Evolutionary conservation across 2,113 vertebrate species (phyloP).

Genomic region (Rafetus swinhoei): DNA sequence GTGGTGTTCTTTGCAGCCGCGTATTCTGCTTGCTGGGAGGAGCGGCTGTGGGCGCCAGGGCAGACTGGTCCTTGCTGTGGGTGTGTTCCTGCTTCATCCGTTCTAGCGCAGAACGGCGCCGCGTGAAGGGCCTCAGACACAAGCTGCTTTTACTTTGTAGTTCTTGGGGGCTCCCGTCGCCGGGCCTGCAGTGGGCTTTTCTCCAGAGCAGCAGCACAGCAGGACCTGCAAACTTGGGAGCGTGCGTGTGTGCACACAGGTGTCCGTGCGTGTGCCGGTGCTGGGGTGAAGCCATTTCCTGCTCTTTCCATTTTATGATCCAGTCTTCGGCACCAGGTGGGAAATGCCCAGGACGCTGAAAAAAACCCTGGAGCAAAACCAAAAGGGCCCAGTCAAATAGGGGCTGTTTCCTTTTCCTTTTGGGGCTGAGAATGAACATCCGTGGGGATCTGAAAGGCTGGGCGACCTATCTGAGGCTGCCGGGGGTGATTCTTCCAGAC

Average conservation of each 20-base stretch:
- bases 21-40: too few relatives aligned
- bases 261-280: rapidly evolving
- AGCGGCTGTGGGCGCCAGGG: too few relatives aligned
- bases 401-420: not conserved
- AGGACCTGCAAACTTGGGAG: not conserved
- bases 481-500: not conserved
- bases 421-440: not conserved
- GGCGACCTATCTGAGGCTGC: not conserved
- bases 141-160: not conserved
- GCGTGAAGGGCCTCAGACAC: not conserved
- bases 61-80: not conserved
- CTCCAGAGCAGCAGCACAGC: not conserved
- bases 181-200: not conserved
- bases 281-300: rapidly evolving
- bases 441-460: not conserved
- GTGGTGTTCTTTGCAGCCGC: too few relatives aligned
- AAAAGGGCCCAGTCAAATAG: not conserved
- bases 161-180: not conserved
- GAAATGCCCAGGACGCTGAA: not conserved
- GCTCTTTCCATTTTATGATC: not conserved
- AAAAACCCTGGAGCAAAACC: not conserved
- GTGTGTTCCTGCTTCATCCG: not conserved
- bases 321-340: not conserved
- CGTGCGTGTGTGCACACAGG: not conserved
- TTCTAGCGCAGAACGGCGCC: not conserved